phyloP scores from a whole-genome alignment of 2,797 vertebrate genomes.

The Chrosomus eos region DNA sequence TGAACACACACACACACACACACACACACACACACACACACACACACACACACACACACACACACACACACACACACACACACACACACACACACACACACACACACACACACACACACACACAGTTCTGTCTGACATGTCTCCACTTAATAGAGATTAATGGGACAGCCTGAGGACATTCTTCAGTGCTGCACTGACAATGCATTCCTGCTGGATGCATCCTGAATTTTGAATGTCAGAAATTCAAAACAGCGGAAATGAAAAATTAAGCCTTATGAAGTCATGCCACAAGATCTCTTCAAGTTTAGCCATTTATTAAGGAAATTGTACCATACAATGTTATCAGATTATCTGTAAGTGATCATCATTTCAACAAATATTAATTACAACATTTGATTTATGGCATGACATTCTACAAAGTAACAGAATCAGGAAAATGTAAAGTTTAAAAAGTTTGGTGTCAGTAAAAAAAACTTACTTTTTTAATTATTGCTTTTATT shows the following conservation, averaged over 20 bases:
- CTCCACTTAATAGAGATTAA: slow-evolving; percentile 72
- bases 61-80: slow-evolving; percentile 52
- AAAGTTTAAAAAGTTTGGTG: background rate
- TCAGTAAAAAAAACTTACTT: background rate
- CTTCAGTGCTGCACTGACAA: slow-evolving; percentile 67
- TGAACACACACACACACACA: slow-evolving; percentile 50
- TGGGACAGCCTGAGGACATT: slow-evolving; percentile 67
- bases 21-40: slow-evolving; percentile 51
- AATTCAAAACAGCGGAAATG: slow-evolving; percentile 65
- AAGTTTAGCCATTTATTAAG: slow-evolving; percentile 17
- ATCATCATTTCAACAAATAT: slow-evolving; percentile 35
- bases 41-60: slow-evolving; percentile 51
- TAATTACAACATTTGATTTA: slow-evolving; percentile 5
- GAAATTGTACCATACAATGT: slow-evolving; percentile 20
- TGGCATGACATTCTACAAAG: background rate
- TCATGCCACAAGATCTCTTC: slow-evolving; percentile 4
- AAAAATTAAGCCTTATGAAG: slow-evolving; percentile 60
- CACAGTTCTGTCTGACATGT: slow-evolving; percentile 58
- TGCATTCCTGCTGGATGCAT: slow-evolving; percentile 62
- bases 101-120: slow-evolving; percentile 50
- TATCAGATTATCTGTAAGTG: slow-evolving; percentile 27
- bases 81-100: slow-evolving; percentile 51
- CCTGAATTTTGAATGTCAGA: slow-evolving; percentile 67
- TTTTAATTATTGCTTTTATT: background rate
- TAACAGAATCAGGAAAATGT: background rate